phyloP scores from a whole-genome alignment of 1,140 invertebrate species.

The Cotesia chilonis region DNA sequence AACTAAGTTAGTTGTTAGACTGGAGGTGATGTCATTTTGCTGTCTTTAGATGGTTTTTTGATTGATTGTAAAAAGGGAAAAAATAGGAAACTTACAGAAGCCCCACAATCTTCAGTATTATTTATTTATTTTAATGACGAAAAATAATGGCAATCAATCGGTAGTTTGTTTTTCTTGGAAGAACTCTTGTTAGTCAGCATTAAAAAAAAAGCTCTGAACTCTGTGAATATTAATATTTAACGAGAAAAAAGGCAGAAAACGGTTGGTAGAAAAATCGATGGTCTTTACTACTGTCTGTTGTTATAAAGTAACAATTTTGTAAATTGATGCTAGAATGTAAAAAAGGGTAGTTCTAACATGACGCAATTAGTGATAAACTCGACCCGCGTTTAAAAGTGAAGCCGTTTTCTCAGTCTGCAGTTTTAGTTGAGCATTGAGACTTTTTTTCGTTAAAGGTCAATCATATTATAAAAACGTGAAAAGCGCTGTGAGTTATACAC shows the following conservation, averaged over 20 bases:
- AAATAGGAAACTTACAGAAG: constrained; percentile 26
- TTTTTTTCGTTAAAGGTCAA: background rate
- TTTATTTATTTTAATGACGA: constrained; percentile 47
- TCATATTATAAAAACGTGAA: constrained; percentile 8
- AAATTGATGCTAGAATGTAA: constrained; percentile 4
- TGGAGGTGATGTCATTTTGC: background rate
- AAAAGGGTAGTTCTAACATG: background rate
- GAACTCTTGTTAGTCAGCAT: background rate
- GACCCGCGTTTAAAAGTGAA: no score
- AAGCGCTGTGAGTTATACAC: constrained; percentile 10
- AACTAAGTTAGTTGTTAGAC: background rate
- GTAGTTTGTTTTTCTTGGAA: constrained; percentile 31
- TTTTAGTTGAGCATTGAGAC: no score
- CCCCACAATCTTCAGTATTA: constrained; percentile 44
- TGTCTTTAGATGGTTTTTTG: constrained; percentile 40
- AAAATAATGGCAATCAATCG: constrained; percentile 38
- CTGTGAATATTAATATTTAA: no score
- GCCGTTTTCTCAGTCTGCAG: no score
- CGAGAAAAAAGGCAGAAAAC: no score
- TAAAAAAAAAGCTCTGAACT: constrained; percentile 4
- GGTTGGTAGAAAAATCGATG: no score
- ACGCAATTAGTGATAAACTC: background rate
- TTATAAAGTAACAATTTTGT: background rate
- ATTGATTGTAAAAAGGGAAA: constrained; percentile 37
- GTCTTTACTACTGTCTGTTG: background rate